Evolutionary conservation across 2,113 vertebrate genomes (phyloP).

Genomic region (Megaptera novaeangliae): DNA sequence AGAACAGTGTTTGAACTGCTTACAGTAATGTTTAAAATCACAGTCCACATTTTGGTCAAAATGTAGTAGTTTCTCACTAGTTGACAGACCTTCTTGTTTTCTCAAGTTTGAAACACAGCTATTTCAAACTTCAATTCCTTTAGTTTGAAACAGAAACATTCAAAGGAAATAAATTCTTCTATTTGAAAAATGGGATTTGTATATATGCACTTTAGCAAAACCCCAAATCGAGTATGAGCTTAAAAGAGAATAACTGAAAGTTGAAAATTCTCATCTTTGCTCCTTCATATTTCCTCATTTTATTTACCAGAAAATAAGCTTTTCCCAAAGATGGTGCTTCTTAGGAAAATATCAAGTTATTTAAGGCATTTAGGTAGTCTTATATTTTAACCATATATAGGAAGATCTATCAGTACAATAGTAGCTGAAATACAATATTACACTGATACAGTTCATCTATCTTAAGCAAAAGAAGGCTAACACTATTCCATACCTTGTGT

Average conservation of each 20-base stretch:
- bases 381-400: neutral
- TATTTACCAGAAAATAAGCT: neutral
- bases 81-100: neutral
- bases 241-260: neutral
- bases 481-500: neutral
- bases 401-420: neutral
- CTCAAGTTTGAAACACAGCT: neutral
- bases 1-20: neutral
- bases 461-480: neutral
- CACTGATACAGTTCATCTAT: neutral
- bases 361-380: neutral
- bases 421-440: neutral
- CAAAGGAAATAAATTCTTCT: neutral
- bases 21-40: neutral
- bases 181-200: neutral
- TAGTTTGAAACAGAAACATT: neutral
- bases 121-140: neutral
- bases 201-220: neutral
- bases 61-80: neutral
- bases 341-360: neutral
- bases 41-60: neutral
- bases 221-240: neutral
- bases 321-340: neutral
- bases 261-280: neutral
- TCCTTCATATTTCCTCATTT: neutral